Percentiles rank a stretch among this genome's conserved stretches.
Evolutionary conservation across 2,888 invertebrate species (phyloP).

Genomic region (Melanostoma mellinum): DNA sequence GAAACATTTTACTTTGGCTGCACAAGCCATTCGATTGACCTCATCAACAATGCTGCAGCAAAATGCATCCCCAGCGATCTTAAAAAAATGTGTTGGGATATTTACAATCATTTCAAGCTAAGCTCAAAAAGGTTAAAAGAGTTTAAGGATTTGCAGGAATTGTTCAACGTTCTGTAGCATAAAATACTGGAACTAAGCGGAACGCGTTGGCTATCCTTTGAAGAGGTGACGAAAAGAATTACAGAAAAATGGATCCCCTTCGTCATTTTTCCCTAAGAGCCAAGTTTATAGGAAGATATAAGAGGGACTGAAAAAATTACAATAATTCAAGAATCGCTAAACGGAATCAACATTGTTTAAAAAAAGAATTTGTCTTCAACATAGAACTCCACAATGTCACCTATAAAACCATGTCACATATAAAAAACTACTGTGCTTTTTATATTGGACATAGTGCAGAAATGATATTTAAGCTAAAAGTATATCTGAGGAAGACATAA

Average conservation of each 20-base stretch:
- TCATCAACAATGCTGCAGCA: no score
- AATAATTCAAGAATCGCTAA: neutral
- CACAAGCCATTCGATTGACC: no score
- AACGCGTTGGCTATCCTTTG: conserved; percentile 19
- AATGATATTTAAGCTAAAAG: neutral
- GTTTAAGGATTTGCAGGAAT: conserved; percentile 12
- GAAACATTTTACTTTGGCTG: no score
- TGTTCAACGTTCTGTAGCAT: conserved; percentile 14
- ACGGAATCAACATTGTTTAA: neutral
- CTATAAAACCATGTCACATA: no score
- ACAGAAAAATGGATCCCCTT: conserved; percentile 12
- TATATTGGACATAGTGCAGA: neutral
- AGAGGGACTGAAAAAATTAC: neutral
- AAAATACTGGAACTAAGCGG: neutral
- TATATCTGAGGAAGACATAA: no score
- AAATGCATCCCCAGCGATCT: no score
- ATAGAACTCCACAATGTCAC: no score
- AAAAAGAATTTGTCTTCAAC: neutral
- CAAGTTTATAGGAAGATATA: conserved; percentile 1
- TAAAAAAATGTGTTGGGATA: conserved; percentile 9
- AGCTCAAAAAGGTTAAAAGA: conserved; percentile 4
- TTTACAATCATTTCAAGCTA: conserved; percentile 19
- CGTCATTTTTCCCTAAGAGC: conserved; percentile 20
- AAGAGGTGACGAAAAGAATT: conserved; percentile 7
- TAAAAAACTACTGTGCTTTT: no score